Evolutionary conservation across 2,797 vertebrate species (phyloP), one percentile per base, ranked within the genome.

Genomic region (Notolepis coatsorum): DNA sequence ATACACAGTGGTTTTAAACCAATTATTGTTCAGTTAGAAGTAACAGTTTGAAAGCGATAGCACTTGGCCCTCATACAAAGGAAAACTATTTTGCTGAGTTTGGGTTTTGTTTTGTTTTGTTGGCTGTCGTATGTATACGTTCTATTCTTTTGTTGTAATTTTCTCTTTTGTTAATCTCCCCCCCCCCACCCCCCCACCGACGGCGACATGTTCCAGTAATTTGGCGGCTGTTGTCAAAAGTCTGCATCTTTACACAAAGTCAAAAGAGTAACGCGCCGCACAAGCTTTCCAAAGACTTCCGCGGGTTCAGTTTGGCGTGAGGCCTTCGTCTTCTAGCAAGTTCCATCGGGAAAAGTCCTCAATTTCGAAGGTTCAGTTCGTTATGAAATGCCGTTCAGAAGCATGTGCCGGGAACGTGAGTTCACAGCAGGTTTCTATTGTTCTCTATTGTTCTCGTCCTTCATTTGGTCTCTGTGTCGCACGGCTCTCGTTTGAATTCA

Each of bases 1-100:
- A 98, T 95, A 97, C 95, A 96, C 93, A 90, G 96, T 95, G 95
- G 95, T 91, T 90, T 93, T 92, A 91, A 94, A 93, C 95, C 95
- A 96, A 94, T 95, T 93, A 90, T 95, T 93, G 93, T 91, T 94
- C 93, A 90, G 86, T 93, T 93, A 90, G 94, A 94, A 95, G 92
- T 91, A 94, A 95, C 94, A 95, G 93, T 94, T 95, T 94, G 93
- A 94, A 95, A 95, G 95, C 92, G 89, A 91, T 89, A 90, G 93
- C 91, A 88, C 89, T 93, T 93, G 91, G 93, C 94, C 94, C 93
- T 96, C 82, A 81, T 93, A 95, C 91, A 96, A 96, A 97, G 93
- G 84, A 93, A 90, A 93, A 90, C 69, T 63, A 80, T 87, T 87
- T 81, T 82, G 81, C 77, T 73, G 74, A 82, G 67, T 82, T 87